Evolutionary conservation across 2,888 invertebrate species (phyloP), one percentile per base, ranked within the genome.

Genomic region (Strigamia crassipes): DNA sequence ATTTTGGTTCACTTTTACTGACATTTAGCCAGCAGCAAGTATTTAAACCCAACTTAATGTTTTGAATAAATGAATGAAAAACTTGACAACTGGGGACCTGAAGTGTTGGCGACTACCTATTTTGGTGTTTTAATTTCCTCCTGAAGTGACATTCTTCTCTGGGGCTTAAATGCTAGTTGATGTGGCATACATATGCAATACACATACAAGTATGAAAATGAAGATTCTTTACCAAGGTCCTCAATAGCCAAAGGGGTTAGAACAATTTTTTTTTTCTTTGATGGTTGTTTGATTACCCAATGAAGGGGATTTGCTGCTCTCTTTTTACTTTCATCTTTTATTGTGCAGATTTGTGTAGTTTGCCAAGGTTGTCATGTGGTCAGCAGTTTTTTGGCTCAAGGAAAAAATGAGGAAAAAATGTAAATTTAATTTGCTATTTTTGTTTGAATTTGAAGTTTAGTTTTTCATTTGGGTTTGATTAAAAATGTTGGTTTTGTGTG

Each of bases 151-250:
- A 23, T 23, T 61, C 21, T 9, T 51, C n/a, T 51, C n/a, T 51
- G n/a, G 10, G 51, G 15, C 51, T 51, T n/a, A 61, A 61, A 61
- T 18, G 18, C 23, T n/a, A 15, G 10, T 12, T 61, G 10, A 61
- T 13, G 18, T 61, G 21, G 18, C 61, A 61, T 61, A 61, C n/a
- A 18, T 61, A 61, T 61, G 61, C 61, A 61, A 61, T 61, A 15
- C 9, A 18, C 61, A 23, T 61, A 61, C 21, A 61, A 61, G 13
- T 13, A 61, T n/a, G n/a, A n/a, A n/a, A n/a, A n/a, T n/a, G 61
- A 61, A 15, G 61, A 61, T 18, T 61, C 61, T n/a, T n/a, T n/a
- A 61, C 18, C 61, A 61, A 61, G 61, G 61, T 61, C 61, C 61
- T n/a, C 5, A 10, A 18, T 61, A 61, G 61, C 61, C 61, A 61